Conservation (phyloP, 2,888 invertebrate species). For the Laspeyria flexula region DNA sequence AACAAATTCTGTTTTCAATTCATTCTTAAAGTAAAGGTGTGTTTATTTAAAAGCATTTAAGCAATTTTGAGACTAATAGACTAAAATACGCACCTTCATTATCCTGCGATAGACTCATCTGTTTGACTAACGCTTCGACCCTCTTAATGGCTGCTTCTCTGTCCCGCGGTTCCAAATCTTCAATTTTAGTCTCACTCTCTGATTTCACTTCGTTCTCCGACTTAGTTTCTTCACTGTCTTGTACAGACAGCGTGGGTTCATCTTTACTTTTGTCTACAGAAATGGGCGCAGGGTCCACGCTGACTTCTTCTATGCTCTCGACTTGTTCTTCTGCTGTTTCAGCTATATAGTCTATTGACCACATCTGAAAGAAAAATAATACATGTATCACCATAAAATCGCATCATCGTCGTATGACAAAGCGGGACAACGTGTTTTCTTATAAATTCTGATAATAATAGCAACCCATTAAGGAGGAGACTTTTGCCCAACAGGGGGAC, state of each 20-base stretch:
- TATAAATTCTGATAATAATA: no score
- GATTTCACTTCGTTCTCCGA: slow-evolving; percentile 39
- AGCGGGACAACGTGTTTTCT: no score
- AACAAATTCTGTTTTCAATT: no score
- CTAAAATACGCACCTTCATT: slow-evolving; percentile 78
- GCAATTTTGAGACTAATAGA: not conserved
- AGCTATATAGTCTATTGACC: slow-evolving; percentile 96
- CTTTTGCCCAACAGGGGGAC: no score
- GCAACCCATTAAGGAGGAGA: no score
- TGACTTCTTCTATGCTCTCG: slow-evolving; percentile 75
- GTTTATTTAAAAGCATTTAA: no score
- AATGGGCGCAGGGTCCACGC: slow-evolving; percentile 59
- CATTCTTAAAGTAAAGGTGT: no score
- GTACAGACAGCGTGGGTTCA: slow-evolving; percentile 52
- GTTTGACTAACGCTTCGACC: slow-evolving; percentile 90
- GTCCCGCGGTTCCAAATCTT: slow-evolving; percentile 61
- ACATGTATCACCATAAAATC: not conserved
- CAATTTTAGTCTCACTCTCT: slow-evolving; percentile 51
- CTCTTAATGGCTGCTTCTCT: slow-evolving; percentile 84
- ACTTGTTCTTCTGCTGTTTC: slow-evolving; percentile 77
- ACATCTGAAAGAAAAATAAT: slow-evolving; percentile 89
- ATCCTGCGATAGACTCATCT: slow-evolving; percentile 91
- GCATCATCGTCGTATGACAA: no score
- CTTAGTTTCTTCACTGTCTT: slow-evolving; percentile 63
- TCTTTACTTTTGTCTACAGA: slow-evolving; percentile 65